Base-by-base conservation (phyloP, 2,113 vertebrate genomes). In the Passer montanus region DNA sequence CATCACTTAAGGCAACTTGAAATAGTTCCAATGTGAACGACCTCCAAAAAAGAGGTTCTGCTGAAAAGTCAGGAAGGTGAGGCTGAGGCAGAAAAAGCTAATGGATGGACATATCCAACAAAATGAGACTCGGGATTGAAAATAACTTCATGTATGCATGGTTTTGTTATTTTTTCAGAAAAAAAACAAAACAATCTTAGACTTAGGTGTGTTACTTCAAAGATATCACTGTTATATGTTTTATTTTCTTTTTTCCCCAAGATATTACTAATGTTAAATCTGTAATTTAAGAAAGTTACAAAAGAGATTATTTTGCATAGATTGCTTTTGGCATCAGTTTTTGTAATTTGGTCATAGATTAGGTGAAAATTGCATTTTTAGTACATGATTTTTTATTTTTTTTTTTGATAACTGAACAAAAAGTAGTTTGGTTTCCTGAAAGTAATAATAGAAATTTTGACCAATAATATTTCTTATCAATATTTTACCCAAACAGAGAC, bases 221-320 rank as follows among this genome's bases (percentile, higher is more conserved):
- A 7, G 2, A 21, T 10, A 33, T 1, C 5, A 39, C 41, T 72
- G 5, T 3, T 55, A 7, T 9, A 14, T 68, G 37, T 20, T 28
- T 31, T 39, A n/a, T 49, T 37, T 78, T 49, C 0, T 24, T 24
- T 39, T 43, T 52, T 8, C 2, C 3, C 2, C 0, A 10, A 14
- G 49, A 19, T 19, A 11, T 47, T 56, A 17, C 43, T 79, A 17
- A 19, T 31, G 9, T 10, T 44, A 26, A 2, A 8, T 26, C 9
- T 83, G 11, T 15, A 4, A 20, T 20, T 49, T 79, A 31, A 62
- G 11, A 7, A 81, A 55, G 22, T 22, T 53, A 10, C 6, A 41
- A n/a, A 76, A 44, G 13, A 52, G 6, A 44, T 47, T 46, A 16
- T 13, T 69, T 67, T 75, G 21, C 14, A 10, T 49, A 39, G 10